These are phyloP conservation scores for Epistrophella euchroma DNA, from an alignment of 2,888 invertebrate genomes.

Conservation along the genomic window DNA sequence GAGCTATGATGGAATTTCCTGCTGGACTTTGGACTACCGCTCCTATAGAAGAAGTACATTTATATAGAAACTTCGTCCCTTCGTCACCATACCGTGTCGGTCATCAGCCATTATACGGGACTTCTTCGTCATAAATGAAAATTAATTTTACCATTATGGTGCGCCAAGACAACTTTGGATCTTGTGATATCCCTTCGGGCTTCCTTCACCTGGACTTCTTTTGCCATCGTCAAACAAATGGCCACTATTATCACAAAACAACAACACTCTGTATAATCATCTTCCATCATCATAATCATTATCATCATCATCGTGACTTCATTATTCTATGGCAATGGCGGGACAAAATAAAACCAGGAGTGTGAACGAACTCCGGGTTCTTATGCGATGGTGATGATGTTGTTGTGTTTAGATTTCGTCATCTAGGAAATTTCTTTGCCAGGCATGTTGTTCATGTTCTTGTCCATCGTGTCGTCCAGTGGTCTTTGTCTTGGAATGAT, in stretches of 20 bases:
- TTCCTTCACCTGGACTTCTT: conserved; percentile 24
- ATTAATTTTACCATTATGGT: conserved; percentile 73
- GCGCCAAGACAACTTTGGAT: conserved; percentile 33
- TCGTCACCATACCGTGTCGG: not conserved
- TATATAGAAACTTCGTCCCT: not conserved
- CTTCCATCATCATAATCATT: conserved; percentile 41
- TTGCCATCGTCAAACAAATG: conserved; percentile 54
- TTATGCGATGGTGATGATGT: conserved; percentile 26
- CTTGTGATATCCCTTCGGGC: conserved; percentile 52
- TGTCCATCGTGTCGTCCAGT: not conserved
- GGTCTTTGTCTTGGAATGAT: conserved; percentile 42
- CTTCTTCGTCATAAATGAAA: conserved; percentile 64
- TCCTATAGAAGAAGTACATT: not conserved
- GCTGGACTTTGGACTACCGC: conserved; percentile 4
- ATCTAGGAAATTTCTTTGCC: conserved; percentile 31
- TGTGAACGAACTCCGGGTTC: conserved; percentile 57
- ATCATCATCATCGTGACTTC: conserved; percentile 63
- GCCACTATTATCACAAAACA: conserved; percentile 61
- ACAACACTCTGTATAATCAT: conserved; percentile 11
- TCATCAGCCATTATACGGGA: not conserved
- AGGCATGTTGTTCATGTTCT: conserved; percentile 33
- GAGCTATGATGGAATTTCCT: conserved; percentile 37
- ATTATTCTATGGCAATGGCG: conserved; percentile 42
- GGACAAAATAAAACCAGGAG: conserved; percentile 25
- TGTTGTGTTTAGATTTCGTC: conserved; percentile 58